Conservation (phyloP, 1,140 invertebrate species). For the Plodia interpunctella region DNA sequence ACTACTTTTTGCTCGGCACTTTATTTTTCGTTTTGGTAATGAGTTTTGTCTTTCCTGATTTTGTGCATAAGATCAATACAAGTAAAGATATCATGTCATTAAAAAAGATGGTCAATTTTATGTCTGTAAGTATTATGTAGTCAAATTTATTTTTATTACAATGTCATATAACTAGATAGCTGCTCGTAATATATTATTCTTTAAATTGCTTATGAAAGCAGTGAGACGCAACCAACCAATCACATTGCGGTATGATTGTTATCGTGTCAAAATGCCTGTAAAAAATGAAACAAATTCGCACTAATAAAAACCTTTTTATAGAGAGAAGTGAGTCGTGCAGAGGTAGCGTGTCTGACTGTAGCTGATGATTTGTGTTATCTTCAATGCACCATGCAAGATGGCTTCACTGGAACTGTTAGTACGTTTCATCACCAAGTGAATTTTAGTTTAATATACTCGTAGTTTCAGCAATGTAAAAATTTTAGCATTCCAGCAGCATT, state of each 20-base stretch:
- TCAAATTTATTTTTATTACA: not conserved
- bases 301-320: slow-evolving; percentile 12
- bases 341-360: slow-evolving; percentile 40
- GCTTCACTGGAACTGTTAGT: slow-evolving; percentile 43
- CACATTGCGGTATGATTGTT: too few species aligned
- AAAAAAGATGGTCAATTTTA: slow-evolving; percentile 40
- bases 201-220: too few species aligned
- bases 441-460: too few species aligned
- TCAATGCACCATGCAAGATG: slow-evolving; percentile 33
- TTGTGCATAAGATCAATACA: slow-evolving; percentile 27
- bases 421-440: not conserved
- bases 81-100: slow-evolving; percentile 35
- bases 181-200: too few species aligned
- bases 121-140: slow-evolving; percentile 39
- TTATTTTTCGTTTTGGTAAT: slow-evolving; percentile 32
- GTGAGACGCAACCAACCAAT: too few species aligned
- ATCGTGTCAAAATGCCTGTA: too few species aligned
- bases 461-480: too few species aligned
- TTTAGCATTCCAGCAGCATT: too few species aligned
- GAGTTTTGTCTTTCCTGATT: slow-evolving; percentile 36
- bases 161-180: too few species aligned
- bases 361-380: slow-evolving; percentile 39
- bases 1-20: slow-evolving; percentile 20
- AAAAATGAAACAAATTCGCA: too few species aligned
- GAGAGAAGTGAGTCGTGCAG: slow-evolving; percentile 42